Conservation (phyloP, 2,113 vertebrate genomes). For the Cyrtonyx montezumae region DNA sequence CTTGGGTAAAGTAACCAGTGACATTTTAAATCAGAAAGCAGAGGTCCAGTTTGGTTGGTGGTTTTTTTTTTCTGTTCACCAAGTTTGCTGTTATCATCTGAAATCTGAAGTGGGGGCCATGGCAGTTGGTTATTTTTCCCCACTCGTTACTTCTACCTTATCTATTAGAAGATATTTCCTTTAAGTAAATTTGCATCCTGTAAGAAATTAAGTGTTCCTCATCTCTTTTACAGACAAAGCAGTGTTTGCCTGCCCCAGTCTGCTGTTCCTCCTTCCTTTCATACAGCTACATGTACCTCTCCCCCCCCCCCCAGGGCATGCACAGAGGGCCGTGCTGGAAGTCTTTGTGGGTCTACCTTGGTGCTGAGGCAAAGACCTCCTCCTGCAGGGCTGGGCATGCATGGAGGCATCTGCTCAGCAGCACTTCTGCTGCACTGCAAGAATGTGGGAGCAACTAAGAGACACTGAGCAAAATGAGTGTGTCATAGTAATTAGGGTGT, state of each 20-base stretch:
- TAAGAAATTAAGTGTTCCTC: background rate
- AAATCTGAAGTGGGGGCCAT: background rate
- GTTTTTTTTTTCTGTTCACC: background rate
- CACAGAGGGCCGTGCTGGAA: background rate
- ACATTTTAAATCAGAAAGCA: background rate
- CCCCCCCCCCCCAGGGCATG: background rate
- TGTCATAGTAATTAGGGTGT: accelerated
- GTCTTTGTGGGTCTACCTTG: background rate
- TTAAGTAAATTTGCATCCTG: background rate
- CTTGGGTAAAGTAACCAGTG: background rate
- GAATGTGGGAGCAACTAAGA: background rate
- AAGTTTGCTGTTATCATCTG: background rate
- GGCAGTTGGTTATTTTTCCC: background rate
- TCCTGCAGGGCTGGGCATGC: accelerated
- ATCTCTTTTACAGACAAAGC: background rate
- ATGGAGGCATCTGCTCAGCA: background rate
- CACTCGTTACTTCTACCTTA: background rate
- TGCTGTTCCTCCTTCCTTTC: background rate
- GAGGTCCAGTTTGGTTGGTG: too few relatives aligned
- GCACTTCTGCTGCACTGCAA: background rate
- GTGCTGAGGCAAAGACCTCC: background rate
- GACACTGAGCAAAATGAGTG: too few relatives aligned
- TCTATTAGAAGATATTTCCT: background rate
- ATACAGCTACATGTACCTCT: background rate
- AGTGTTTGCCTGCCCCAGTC: background rate